Evolutionary conservation across 2,113 vertebrate genomes (phyloP).

Genomic region (Dinomys branickii): DNA sequence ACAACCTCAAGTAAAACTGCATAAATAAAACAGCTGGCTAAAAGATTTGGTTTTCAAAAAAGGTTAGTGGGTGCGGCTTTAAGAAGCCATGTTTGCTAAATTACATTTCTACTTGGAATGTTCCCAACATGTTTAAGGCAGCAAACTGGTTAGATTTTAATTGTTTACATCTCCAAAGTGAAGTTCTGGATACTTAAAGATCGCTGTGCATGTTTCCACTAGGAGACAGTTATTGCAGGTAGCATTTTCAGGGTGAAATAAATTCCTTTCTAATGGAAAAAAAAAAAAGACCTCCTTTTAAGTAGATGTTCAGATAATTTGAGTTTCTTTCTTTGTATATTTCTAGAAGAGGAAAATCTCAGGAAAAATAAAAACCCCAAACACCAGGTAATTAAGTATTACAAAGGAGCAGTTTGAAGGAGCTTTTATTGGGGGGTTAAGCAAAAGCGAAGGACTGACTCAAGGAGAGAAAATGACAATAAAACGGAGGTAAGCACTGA

Average conservation of each 20-base stretch:
- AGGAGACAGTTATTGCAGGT: background rate
- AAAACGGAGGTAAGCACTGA: background rate
- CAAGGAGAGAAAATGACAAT: background rate
- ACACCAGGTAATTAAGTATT: background rate
- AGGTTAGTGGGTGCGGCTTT: background rate
- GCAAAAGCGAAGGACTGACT: background rate
- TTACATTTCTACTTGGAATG: background rate
- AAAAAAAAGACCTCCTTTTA: background rate
- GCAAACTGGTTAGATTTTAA: background rate
- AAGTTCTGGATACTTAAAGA: background rate
- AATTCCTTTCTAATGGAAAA: background rate
- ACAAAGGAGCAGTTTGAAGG: background rate
- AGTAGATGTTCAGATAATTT: background rate
- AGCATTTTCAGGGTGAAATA: background rate
- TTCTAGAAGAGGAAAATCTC: background rate
- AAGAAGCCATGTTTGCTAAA: background rate
- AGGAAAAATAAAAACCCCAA: constrained; percentile 12
- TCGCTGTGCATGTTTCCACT: background rate
- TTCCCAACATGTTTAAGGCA: background rate
- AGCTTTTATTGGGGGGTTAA: background rate
- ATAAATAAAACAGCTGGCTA: background rate
- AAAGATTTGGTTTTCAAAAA: background rate
- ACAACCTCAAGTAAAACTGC: background rate
- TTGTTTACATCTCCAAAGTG: background rate
- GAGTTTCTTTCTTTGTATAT: constrained; percentile 2